Conservation (phyloP, 2,113 vertebrate species). For the Ictalurus furcatus region DNA sequence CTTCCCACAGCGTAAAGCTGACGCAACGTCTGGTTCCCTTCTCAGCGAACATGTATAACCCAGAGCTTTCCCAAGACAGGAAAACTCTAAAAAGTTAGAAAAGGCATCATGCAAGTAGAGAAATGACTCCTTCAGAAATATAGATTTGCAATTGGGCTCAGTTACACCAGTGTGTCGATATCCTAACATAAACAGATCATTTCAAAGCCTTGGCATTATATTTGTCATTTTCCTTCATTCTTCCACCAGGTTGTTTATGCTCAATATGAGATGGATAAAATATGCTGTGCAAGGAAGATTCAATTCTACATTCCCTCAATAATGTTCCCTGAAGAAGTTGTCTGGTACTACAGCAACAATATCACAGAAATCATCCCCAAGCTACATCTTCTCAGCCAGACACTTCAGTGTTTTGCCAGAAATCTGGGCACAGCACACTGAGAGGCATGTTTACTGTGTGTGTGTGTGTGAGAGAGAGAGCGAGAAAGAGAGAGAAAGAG, state of each 20-base stretch:
- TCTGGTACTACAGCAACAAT: neutral
- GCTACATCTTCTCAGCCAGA: neutral
- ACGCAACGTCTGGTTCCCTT: too few relatives aligned
- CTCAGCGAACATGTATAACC: too few relatives aligned
- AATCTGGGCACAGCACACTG: neutral
- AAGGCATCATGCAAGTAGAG: neutral
- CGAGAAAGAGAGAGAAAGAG: neutral
- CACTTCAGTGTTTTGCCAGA: conserved; percentile 4
- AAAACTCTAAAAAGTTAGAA: neutral
- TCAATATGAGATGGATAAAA: neutral
- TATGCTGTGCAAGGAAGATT: neutral
- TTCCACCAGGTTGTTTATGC: neutral
- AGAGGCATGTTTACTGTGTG: neutral
- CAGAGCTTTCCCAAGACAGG: neutral
- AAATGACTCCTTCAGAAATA: neutral
- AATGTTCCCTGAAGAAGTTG: neutral
- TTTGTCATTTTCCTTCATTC: conserved; percentile 4
- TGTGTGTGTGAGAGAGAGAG: neutral
- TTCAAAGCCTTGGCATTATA: neutral
- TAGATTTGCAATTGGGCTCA: neutral
- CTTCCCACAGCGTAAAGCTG: too few relatives aligned
- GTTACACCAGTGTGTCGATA: neutral
- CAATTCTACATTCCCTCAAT: neutral
- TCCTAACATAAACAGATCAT: neutral
- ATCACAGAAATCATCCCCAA: neutral